Evolutionary conservation across 2,888 invertebrate genomes (phyloP).

Genomic region (Empis livida): DNA sequence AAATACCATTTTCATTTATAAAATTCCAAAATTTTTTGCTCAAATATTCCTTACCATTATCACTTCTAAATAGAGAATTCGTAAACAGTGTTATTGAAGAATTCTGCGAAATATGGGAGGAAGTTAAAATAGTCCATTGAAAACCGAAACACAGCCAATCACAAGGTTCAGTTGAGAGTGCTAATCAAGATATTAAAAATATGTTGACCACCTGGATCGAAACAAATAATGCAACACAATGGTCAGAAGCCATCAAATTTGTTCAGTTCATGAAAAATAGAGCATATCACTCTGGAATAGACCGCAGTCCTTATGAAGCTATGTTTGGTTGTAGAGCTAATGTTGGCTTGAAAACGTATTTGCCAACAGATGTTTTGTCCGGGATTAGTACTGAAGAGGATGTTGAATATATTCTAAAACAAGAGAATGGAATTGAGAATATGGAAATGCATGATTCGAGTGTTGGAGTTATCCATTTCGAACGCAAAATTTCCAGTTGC

Average conservation of each 20-base stretch:
- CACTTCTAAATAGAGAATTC: constrained; percentile 13
- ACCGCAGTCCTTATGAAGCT: constrained; percentile 25
- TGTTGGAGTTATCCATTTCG: not conserved
- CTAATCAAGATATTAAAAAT: constrained; percentile 22
- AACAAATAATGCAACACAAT: constrained; percentile 18
- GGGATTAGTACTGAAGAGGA: constrained; percentile 1
- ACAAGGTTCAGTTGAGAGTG: constrained; percentile 25
- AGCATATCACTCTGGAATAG: constrained; percentile 27
- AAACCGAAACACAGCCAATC: constrained; percentile 23
- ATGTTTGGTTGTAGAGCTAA: constrained; percentile 22
- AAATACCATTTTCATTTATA: constrained; percentile 14
- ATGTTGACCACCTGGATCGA: constrained; percentile 28
- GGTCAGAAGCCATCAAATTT: constrained; percentile 31
- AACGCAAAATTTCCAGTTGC: not conserved
- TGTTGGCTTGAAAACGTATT: constrained; percentile 4
- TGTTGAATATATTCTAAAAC: not conserved
- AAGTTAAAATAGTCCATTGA: constrained; percentile 26
- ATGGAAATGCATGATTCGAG: not conserved
- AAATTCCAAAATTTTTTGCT: no score
- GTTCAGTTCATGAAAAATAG: constrained; percentile 32
- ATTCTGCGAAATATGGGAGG: constrained; percentile 18
- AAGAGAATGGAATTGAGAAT: not conserved
- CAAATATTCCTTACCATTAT: no score
- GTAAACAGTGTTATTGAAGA: constrained; percentile 11
- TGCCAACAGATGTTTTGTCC: not conserved